Evolutionary conservation across 2,888 invertebrate species (phyloP).

Genomic region (Glaucopsyche alexis): DNA sequence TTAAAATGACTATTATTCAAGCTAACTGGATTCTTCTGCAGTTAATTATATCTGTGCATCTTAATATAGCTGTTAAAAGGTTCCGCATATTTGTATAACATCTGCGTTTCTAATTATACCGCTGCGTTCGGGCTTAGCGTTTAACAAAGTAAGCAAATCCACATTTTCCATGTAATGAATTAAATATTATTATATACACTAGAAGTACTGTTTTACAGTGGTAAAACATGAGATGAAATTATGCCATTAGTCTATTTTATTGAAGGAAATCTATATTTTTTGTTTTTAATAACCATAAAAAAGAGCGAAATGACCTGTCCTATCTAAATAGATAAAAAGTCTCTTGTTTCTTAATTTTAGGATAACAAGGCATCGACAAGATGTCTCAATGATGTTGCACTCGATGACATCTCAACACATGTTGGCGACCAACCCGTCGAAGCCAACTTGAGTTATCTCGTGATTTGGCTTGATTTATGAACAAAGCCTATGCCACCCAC

Average conservation of each 20-base stretch:
- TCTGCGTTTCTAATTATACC: not conserved
- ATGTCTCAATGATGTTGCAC: slow-evolving; percentile 23
- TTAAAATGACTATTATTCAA: slow-evolving; percentile 32
- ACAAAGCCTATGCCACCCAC: slow-evolving; percentile 49
- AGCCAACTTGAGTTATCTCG: not conserved
- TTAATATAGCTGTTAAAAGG: slow-evolving; percentile 18
- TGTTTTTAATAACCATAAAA: not conserved
- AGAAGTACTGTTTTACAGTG: not conserved
- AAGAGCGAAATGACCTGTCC: not conserved
- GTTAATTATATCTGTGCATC: slow-evolving; percentile 12
- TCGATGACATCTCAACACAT: slow-evolving; percentile 28
- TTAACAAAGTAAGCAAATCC: not conserved
- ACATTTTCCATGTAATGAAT: not conserved
- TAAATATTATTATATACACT: not conserved
- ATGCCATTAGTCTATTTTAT: not conserved
- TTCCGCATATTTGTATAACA: slow-evolving; percentile 24
- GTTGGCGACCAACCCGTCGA: slow-evolving; percentile 15
- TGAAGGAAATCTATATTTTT: not conserved
- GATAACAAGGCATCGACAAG: slow-evolving; percentile 25
- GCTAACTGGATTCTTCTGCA: slow-evolving; percentile 27
- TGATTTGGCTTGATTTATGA: slow-evolving; percentile 40
- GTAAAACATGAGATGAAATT: not conserved
- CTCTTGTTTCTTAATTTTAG: not conserved
- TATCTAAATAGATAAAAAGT: not conserved
- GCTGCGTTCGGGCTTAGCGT: not conserved